These are phyloP conservation scores for Anguilla japonica DNA, from an alignment of 2,113 vertebrate species.

Conservation along the genomic window DNA sequence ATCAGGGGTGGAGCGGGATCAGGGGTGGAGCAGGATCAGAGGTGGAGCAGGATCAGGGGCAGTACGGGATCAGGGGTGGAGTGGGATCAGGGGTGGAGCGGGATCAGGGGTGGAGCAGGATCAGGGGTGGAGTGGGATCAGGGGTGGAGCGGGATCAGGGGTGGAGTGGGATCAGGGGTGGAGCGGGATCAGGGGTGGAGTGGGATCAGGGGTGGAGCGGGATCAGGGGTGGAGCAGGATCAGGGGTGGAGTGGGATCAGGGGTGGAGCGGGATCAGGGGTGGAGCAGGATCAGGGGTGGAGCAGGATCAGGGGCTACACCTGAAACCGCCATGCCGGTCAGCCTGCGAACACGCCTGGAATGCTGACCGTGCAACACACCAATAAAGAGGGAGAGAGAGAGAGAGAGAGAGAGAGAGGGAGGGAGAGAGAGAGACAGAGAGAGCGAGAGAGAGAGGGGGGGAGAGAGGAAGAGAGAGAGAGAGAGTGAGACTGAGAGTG, in stretches of 20 bases:
- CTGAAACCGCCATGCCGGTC: background rate
- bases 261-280: slow-evolving; percentile 57
- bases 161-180: slow-evolving; percentile 71
- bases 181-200: slow-evolving; percentile 51
- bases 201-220: slow-evolving; percentile 61
- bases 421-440: no score
- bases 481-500: background rate
- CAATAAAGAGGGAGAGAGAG: no score
- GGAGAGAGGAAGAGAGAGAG: background rate
- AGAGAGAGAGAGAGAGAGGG: background rate
- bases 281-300: slow-evolving; percentile 63
- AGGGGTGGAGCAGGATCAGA: no score
- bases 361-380: background rate
- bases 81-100: slow-evolving; percentile 70
- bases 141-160: slow-evolving; percentile 76
- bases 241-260: no score
- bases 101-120: slow-evolving; percentile 57
- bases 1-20: no score
- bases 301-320: slow-evolving; percentile 61
- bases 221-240: slow-evolving; percentile 74
- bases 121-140: slow-evolving; percentile 66
- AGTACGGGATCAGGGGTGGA: slow-evolving; percentile 61
- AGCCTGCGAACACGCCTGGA: background rate
- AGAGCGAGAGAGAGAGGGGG: no score
- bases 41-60: slow-evolving; percentile 63